These are phyloP conservation scores for Pelecanus crispus DNA, from an alignment of 2,113 vertebrate genomes.

Conservation along the genomic window DNA sequence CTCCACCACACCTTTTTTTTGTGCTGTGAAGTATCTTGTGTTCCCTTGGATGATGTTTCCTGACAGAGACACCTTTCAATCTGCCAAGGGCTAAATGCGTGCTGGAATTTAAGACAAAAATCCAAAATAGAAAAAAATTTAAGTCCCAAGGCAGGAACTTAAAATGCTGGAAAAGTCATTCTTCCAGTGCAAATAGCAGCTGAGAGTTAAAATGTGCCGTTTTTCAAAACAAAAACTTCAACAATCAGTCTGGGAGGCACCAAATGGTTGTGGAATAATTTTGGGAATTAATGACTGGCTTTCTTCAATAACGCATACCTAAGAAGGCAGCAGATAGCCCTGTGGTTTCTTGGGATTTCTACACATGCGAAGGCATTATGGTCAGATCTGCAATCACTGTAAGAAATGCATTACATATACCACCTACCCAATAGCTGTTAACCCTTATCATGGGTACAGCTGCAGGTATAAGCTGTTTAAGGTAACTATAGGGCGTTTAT, in stretches of 20 bases:
- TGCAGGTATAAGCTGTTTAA: not conserved
- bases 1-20: slow-evolving; percentile 68
- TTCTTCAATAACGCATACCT: not conserved
- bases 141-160: not conserved
- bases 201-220: not conserved
- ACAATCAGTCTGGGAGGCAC: not conserved
- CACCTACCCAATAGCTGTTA: not conserved
- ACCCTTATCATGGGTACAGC: not conserved
- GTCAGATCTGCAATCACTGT: not conserved
- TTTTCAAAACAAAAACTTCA: not conserved
- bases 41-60: slow-evolving; percentile 63
- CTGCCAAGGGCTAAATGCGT: slow-evolving; percentile 38
- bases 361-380: not conserved
- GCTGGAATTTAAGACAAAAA: not conserved
- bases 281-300: not conserved
- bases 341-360: not conserved
- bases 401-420: not conserved
- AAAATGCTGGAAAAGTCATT: not conserved
- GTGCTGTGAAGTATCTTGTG: slow-evolving; percentile 60
- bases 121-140: not conserved
- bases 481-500: not conserved
- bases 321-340: not conserved
- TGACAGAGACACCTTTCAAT: slow-evolving; percentile 64
- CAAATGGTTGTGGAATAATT: not conserved
- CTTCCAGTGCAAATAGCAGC: not conserved